Conservation (phyloP, 2,888 invertebrate genomes). For the Bhutanitis thaidina region DNA sequence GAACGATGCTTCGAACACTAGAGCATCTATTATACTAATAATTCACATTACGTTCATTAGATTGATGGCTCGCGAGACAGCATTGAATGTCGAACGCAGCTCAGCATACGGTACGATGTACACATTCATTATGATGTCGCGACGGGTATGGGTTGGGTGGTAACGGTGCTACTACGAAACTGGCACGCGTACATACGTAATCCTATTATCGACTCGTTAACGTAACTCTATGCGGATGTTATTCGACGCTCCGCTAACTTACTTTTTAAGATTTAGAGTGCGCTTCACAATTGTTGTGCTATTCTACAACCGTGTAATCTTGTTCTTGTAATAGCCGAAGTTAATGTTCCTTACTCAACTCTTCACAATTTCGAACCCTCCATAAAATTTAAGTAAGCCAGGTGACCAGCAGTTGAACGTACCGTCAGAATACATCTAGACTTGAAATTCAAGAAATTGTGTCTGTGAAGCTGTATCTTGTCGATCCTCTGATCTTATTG, state of each 20-base stretch:
- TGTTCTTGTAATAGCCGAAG: too few species aligned
- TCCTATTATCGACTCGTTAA: slow-evolving; percentile 76
- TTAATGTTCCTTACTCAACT: too few species aligned
- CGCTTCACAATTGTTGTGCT: background rate
- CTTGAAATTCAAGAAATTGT: too few species aligned
- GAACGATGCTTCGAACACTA: slow-evolving; percentile 7
- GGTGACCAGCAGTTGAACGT: too few species aligned
- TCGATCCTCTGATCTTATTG: too few species aligned
- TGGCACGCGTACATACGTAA: slow-evolving; percentile 67
- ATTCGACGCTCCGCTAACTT: background rate
- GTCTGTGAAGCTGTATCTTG: too few species aligned
- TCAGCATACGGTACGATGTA: slow-evolving; percentile 37
- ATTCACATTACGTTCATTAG: slow-evolving; percentile 34
- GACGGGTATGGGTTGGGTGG: slow-evolving; percentile 54
- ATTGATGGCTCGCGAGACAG: slow-evolving; percentile 46
- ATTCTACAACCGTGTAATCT: too few species aligned
- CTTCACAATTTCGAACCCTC: too few species aligned
- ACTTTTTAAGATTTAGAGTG: background rate
- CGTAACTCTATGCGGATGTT: slow-evolving; percentile 37
- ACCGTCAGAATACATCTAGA: too few species aligned
- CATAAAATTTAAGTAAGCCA: too few species aligned
- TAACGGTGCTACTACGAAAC: slow-evolving; percentile 59
- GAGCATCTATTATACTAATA: slow-evolving; percentile 13
- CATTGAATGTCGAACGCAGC: slow-evolving; percentile 43
- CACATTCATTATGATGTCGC: slow-evolving; percentile 72